Evolutionary conservation across 1,140 invertebrate species (phyloP).

Genomic region (Manduca sexta): DNA sequence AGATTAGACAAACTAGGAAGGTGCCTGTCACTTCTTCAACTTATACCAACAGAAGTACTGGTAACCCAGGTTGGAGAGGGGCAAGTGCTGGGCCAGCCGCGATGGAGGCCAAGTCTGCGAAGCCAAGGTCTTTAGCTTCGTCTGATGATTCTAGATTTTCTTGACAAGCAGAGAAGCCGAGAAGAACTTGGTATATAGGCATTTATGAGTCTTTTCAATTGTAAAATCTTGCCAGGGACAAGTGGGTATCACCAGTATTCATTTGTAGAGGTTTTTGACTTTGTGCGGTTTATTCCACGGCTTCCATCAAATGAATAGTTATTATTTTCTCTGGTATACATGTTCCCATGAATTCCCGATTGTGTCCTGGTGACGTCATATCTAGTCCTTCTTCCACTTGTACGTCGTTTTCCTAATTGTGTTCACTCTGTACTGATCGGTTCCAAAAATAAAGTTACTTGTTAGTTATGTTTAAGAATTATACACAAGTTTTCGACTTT

Average conservation of each 20-base stretch:
- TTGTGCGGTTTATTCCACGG: too few relatives aligned
- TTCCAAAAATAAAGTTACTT: too few relatives aligned
- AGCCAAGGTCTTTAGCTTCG: slow-evolving; percentile 44
- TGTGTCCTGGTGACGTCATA: neutral
- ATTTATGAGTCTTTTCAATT: slow-evolving; percentile 17
- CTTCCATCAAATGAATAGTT: too few relatives aligned
- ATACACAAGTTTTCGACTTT: too few relatives aligned
- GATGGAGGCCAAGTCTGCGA: slow-evolving; percentile 39
- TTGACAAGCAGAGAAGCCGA: slow-evolving; percentile 26
- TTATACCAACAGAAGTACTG: slow-evolving; percentile 53
- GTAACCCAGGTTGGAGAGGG: slow-evolving; percentile 25
- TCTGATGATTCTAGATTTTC: slow-evolving; percentile 54
- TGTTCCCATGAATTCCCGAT: too few relatives aligned
- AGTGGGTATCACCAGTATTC: too few relatives aligned
- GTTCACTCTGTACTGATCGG: too few relatives aligned
- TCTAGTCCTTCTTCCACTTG: neutral
- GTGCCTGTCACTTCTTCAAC: slow-evolving; percentile 64
- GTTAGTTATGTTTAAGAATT: too few relatives aligned
- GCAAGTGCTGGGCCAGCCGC: slow-evolving; percentile 17
- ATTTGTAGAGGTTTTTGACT: too few relatives aligned
- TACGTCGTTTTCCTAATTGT: too few relatives aligned
- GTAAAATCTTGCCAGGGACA: neutral
- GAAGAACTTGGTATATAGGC: slow-evolving; percentile 11
- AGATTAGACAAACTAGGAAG: slow-evolving; percentile 62
- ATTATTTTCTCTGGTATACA: too few relatives aligned